Evolutionary conservation across 2,113 vertebrate genomes (phyloP), one percentile per base, ranked within the genome.

Genomic region (Ochotona curzoniae): DNA sequence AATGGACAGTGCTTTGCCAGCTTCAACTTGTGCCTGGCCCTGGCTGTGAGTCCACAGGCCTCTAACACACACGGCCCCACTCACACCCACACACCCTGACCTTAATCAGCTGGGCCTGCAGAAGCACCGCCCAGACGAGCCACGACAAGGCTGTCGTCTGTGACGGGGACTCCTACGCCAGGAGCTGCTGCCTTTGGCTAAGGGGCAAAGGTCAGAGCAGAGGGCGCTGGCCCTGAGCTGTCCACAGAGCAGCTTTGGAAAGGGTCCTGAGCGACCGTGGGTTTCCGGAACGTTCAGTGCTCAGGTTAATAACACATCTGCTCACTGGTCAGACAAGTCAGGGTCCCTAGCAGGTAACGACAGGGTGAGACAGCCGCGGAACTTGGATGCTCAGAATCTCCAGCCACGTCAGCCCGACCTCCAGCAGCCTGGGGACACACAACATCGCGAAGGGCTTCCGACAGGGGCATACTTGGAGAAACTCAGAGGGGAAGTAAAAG

Each of bases 261-360:
- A 74, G 83, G 38, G 14, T 60, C 69, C 79, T 32, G 61, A 61
- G n/a, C 0, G 25, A 60, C 7, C 7, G 3, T 35, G 64, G 89
- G 13, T 2, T 66, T 23, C 28, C 20, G 51, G 60, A 82, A 35
- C 91, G 10, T 63, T 78, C 80, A 25, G 4, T 44, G 60, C 79
- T 17, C 32, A 74, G 18, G 35, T 44, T 47, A 82, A 85, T 83
- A 90, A 26, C 13, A 4, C 63, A n/a, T 38, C 75, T 44, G 73
- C 30, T 70, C 89, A 44, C 35, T 79, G 64, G 51, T 83, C 76
- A 75, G 63, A 96, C 44, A 64, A 91, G 49, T 30, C 83, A 81
- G 70, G 73, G 9, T 6, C 35, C 9, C 26, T 51, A 80, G 85
- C 74, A 76, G 30, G 35, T 47, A 89, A 30, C 32, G 38, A 17